A percentile compares a stretch with the other conserved stretches of the same genome.
These are phyloP conservation scores for Heliconius melpomene DNA, from an alignment of 1,140 invertebrate genomes.

Conservation along the genomic window DNA sequence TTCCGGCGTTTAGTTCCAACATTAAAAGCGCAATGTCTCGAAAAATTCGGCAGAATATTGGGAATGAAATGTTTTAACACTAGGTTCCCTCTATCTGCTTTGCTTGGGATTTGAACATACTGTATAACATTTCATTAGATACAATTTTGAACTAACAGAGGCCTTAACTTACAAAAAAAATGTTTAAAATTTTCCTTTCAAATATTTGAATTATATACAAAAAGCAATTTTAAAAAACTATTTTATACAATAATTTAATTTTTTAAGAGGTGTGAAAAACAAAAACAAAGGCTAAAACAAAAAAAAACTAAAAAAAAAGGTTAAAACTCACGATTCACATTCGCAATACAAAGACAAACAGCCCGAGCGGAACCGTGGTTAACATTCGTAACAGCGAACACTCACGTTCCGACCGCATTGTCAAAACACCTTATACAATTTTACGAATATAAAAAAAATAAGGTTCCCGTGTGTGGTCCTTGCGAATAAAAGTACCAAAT, in stretches of 20 bases:
- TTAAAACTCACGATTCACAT: not conserved
- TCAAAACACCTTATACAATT: conserved; percentile 78
- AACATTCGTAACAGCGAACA: conserved; percentile 66
- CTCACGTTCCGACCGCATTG: conserved; percentile 70
- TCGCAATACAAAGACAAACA: conserved; percentile 56
- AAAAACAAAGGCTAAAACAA: not conserved
- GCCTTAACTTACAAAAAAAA: not conserved
- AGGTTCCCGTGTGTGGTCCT: conserved; percentile 66
- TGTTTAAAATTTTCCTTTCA: too few species aligned
- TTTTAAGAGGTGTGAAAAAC: not conserved
- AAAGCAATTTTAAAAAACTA: too few species aligned
- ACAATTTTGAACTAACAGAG: too few species aligned
- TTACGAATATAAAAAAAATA: conserved; percentile 53
- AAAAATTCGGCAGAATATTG: too few species aligned
- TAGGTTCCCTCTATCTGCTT: too few species aligned
- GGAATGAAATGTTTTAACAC: too few species aligned
- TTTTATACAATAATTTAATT: too few species aligned
- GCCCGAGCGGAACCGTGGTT: conserved; percentile 61
- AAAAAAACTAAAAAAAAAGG: not conserved
- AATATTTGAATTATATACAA: too few species aligned
- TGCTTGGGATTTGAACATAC: too few species aligned
- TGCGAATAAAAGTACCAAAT: conserved; percentile 53
- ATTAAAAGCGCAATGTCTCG: too few species aligned
- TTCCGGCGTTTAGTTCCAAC: too few species aligned
- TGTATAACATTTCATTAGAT: too few species aligned